Evolutionary conservation across 2,888 invertebrate species (phyloP).

Genomic region (Aphidius colemani): DNA sequence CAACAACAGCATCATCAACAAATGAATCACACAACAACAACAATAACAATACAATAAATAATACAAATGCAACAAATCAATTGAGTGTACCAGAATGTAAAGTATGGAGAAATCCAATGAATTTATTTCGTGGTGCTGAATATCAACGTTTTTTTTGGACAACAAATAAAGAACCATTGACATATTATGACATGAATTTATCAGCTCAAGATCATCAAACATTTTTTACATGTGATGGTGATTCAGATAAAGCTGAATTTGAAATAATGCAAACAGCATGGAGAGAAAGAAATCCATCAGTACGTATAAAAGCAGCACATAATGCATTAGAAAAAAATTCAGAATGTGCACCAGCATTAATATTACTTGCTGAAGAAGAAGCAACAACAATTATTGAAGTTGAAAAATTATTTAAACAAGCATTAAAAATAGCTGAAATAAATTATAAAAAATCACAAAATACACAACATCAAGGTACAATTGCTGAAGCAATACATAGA

Average conservation of each 20-base stretch:
- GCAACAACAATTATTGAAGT: constrained; percentile 89
- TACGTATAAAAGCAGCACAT: constrained; percentile 88
- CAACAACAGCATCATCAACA: too few species aligned
- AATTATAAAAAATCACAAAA: constrained; percentile 82
- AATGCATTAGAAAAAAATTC: constrained; percentile 84
- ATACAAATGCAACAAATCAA: constrained; percentile 57
- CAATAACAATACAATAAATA: constrained; percentile 44
- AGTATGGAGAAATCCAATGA: constrained; percentile 96
- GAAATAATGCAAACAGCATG: constrained; percentile 96
- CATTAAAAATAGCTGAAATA: constrained; percentile 81
- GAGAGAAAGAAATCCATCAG: constrained; percentile 91
- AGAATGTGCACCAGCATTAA: constrained; percentile 94
- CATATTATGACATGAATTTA: constrained; percentile 98
- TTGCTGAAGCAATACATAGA: constrained; percentile 78
- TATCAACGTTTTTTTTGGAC: constrained; percentile 94
- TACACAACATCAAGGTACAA: constrained; percentile 75
- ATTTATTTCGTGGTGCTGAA: constrained; percentile 93
- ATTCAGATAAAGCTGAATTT: constrained; percentile 84
- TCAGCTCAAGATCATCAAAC: constrained; percentile 99
- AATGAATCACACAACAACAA: constrained; percentile 28
- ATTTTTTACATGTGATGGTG: constrained; percentile 90
- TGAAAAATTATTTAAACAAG: constrained; percentile 81
- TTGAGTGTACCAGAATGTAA: constrained; percentile 78
- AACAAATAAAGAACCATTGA: constrained; percentile 91
- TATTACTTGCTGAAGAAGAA: constrained; percentile 95